A percentile compares a stretch with the other conserved stretches of the same genome.
These are phyloP conservation scores for Idaea biselata DNA, from an alignment of 2,888 invertebrate genomes.

Conservation along the genomic window DNA sequence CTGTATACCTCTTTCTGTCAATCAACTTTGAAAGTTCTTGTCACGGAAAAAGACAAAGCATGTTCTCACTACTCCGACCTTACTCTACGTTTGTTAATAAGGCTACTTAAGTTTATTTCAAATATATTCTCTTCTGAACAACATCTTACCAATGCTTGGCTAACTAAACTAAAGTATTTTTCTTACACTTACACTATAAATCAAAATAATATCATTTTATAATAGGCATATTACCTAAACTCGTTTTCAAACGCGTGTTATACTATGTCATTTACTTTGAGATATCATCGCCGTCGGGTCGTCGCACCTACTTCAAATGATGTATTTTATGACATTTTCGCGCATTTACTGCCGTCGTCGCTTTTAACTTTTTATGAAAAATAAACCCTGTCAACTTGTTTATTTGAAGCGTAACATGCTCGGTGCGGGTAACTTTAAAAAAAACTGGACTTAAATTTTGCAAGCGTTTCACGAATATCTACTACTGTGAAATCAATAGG, in stretches of 20 bases:
- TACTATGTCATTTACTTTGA: slow-evolving; percentile 42
- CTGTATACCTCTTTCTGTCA: no score
- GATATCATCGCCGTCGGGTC: slow-evolving; percentile 55
- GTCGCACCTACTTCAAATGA: slow-evolving; percentile 37
- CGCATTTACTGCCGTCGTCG: neutral
- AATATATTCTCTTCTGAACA: no score
- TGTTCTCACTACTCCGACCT: no score
- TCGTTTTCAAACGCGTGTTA: slow-evolving; percentile 47
- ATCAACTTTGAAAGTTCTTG: no score
- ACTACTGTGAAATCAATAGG: slow-evolving; percentile 16
- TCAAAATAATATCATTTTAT: neutral
- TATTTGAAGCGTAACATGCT: neutral
- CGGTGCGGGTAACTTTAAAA: slow-evolving; percentile 23
- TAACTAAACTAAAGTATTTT: neutral
- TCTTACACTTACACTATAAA: neutral
- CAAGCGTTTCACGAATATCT: slow-evolving; percentile 15
- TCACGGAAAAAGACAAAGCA: no score
- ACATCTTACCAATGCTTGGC: no score
- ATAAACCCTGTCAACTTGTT: neutral
- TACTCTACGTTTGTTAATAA: no score
- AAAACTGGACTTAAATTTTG: slow-evolving; percentile 11
- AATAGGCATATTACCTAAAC: slow-evolving; percentile 16
- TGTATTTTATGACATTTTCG: slow-evolving; percentile 6
- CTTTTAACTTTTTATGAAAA: neutral
- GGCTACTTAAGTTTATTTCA: no score